Percentiles rank a stretch among this genome's conserved stretches.
These are phyloP conservation scores for Epinotia ramella DNA, from an alignment of 2,888 invertebrate genomes.

Conservation along the genomic window DNA sequence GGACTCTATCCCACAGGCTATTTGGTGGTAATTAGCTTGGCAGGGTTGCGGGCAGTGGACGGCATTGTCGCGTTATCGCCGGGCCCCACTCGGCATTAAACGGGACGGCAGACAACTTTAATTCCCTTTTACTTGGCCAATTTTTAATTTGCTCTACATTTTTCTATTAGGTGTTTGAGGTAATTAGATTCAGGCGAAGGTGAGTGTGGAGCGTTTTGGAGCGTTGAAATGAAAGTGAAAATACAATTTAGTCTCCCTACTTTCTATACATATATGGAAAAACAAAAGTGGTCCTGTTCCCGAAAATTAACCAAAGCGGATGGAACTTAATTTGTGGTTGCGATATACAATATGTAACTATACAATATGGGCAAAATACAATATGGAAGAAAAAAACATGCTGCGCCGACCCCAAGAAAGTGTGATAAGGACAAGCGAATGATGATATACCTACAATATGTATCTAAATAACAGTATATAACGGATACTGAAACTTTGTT, in stretches of 20 bases:
- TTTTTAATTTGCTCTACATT: slow-evolving; percentile 74
- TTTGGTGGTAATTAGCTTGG: slow-evolving; percentile 72
- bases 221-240: neutral
- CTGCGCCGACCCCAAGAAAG: too few species aligned
- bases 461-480: too few species aligned
- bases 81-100: slow-evolving; percentile 65
- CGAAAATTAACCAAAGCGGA: too few species aligned
- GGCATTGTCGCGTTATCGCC: slow-evolving; percentile 80
- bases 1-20: slow-evolving; percentile 54
- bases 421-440: too few species aligned
- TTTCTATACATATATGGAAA: neutral
- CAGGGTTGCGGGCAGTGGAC: slow-evolving; percentile 61
- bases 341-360: too few species aligned
- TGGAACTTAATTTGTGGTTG: too few species aligned
- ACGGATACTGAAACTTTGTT: too few species aligned
- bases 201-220: neutral
- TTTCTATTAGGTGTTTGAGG: slow-evolving; percentile 46
- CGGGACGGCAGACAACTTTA: slow-evolving; percentile 71
- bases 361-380: too few species aligned
- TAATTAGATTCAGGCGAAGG: slow-evolving; percentile 22
- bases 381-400: too few species aligned
- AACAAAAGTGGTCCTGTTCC: too few species aligned
- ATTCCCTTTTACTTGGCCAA: slow-evolving; percentile 74
- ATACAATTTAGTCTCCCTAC: neutral
- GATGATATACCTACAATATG: too few species aligned